phyloP scores from a whole-genome alignment of 2,113 vertebrate species.

The Xiphias gladius region DNA sequence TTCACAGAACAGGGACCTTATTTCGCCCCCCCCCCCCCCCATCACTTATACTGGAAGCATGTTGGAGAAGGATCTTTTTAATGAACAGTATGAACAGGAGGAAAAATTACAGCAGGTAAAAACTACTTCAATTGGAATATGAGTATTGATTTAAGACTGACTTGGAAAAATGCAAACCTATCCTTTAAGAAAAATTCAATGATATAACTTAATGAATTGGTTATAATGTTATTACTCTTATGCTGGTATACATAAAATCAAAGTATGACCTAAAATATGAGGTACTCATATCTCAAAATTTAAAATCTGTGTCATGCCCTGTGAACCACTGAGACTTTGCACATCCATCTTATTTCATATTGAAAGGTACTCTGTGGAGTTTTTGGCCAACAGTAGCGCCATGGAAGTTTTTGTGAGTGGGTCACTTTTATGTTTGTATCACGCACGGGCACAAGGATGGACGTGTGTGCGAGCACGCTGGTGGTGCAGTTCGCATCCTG shows the following conservation, averaged over 20 bases:
- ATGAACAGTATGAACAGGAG: background rate
- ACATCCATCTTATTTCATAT: conserved; percentile 48
- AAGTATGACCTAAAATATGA: background rate
- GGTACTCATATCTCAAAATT: background rate
- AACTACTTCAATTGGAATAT: background rate
- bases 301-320: conserved; percentile 20
- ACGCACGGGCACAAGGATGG: too few relatives aligned
- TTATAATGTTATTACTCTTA: background rate
- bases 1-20: background rate
- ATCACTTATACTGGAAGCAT: background rate
- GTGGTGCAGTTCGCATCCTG: background rate
- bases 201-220: background rate
- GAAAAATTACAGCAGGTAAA: background rate
- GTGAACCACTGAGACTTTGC: conserved; percentile 63
- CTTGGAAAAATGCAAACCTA: background rate
- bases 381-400: background rate
- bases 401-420: background rate
- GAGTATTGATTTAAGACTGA: background rate
- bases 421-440: background rate
- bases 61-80: background rate
- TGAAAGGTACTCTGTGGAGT: conserved; percentile 55
- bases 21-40: background rate
- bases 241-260: background rate
- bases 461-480: background rate
- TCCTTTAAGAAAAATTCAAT: background rate